Conservation (phyloP, 2,797 vertebrate genomes). For the Channallabes apus region DNA sequence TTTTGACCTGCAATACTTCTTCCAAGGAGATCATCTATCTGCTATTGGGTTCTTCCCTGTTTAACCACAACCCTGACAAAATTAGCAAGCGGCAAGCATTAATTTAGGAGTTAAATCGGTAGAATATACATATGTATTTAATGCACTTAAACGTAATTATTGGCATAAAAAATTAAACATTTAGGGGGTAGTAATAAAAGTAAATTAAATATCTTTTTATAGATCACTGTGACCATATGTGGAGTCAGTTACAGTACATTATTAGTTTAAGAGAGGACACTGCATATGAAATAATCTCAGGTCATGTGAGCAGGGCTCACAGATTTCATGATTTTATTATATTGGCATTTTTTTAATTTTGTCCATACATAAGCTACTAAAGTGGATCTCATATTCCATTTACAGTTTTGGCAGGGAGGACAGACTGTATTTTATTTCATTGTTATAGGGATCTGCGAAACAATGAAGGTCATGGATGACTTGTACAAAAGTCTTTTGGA, state of each 20-base stretch:
- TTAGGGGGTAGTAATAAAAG: neutral
- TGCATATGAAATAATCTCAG: slow-evolving; percentile 12
- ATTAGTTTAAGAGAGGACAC: slow-evolving; percentile 10
- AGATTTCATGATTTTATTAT: slow-evolving; percentile 41
- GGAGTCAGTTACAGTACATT: neutral
- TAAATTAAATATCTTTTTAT: slow-evolving; percentile 15
- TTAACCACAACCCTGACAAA: too few relatives aligned
- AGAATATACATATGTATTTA: neutral
- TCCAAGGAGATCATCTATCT: too few relatives aligned
- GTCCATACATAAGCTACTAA: slow-evolving; percentile 30
- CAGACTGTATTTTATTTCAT: slow-evolving; percentile 20
- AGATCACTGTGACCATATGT: slow-evolving; percentile 16
- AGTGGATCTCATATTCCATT: slow-evolving; percentile 27
- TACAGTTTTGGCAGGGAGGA: slow-evolving; percentile 10
- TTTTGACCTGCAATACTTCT: too few relatives aligned
- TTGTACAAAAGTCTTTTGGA: slow-evolving; percentile 32
- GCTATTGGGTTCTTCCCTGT: too few relatives aligned
- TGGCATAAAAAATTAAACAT: neutral
- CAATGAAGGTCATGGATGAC: slow-evolving; percentile 23
- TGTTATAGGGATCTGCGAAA: slow-evolving; percentile 27
- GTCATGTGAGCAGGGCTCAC: slow-evolving; percentile 27
- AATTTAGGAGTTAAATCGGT: neutral
- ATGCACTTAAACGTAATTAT: neutral
- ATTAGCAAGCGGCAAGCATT: neutral
- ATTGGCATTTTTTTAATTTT: slow-evolving; percentile 33